Evolutionary conservation across 2,113 vertebrate genomes (phyloP).

Genomic region (Puntigrus tetrazona): DNA sequence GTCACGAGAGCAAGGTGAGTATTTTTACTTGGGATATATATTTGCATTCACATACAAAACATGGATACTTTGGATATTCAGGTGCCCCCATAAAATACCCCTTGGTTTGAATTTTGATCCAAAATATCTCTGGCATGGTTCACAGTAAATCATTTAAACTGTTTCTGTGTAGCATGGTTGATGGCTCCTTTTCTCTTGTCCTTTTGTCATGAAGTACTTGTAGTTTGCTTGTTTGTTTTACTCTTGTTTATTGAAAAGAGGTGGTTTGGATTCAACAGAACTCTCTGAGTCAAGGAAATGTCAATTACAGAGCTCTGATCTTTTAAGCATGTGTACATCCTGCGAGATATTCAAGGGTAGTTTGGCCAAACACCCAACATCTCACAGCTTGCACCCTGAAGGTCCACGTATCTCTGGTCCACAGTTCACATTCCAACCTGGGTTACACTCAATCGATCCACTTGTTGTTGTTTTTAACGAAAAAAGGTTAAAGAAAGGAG

Average conservation of each 20-base stretch:
- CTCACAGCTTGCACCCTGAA: neutral
- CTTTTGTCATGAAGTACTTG: neutral
- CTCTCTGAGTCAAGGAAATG: neutral
- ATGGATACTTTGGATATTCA: neutral
- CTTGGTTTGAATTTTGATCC: neutral
- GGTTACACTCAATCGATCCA: neutral
- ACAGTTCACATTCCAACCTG: neutral
- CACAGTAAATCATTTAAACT: neutral
- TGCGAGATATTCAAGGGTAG: no score
- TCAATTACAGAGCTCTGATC: neutral
- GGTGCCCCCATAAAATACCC: neutral
- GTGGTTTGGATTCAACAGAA: neutral
- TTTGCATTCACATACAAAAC: neutral
- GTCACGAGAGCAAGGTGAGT: constrained; percentile 84
- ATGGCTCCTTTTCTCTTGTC: neutral
- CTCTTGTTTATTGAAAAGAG: neutral
- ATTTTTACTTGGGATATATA: neutral
- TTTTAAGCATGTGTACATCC: neutral
- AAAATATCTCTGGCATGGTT: neutral
- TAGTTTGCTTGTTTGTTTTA: neutral
- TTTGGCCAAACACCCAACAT: neutral
- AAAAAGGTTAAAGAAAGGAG: neutral
- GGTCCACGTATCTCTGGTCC: neutral
- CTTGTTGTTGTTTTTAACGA: neutral
- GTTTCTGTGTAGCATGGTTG: neutral